Percentiles rank a stretch among this genome's conserved stretches.
Conservation (phyloP, 1,140 invertebrate genomes). For the Chymomyza costata region DNA sequence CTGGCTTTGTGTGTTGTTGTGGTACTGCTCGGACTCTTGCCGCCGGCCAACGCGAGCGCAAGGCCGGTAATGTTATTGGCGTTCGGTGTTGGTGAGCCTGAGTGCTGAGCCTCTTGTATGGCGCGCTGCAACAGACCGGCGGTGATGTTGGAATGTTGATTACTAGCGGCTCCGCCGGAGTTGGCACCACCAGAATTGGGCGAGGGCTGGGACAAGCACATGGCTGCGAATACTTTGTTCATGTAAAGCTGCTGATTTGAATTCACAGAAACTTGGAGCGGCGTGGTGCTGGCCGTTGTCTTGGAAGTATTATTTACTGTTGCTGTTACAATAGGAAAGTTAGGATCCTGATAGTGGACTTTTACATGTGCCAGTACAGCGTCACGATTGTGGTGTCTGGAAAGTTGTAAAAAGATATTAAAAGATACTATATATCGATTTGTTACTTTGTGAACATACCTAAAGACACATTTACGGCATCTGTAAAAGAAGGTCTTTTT, state of each 20-base stretch:
- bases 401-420: conserved; percentile 13
- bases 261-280: conserved; percentile 62
- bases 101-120: conserved; percentile 61
- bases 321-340: conserved; percentile 47
- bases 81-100: conserved; percentile 54
- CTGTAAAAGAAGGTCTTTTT: conserved; percentile 84
- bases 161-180: conserved; percentile 10
- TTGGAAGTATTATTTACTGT: conserved; percentile 12
- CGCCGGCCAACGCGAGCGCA: conserved; percentile 59
- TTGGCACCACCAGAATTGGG: conserved; percentile 30
- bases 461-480: conserved; percentile 90
- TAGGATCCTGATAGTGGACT: conserved; percentile 77
- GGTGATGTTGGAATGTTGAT: conserved; percentile 53
- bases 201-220: conserved; percentile 61
- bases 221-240: conserved; percentile 73
- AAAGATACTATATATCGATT: conserved; percentile 7
- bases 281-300: conserved; percentile 35
- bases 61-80: conserved; percentile 57
- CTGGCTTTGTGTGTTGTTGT: conserved; percentile 47
- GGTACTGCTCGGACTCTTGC: conserved; percentile 39
- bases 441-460: conserved; percentile 76
- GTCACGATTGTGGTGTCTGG: conserved; percentile 80
- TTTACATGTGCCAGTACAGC: conserved; percentile 82
- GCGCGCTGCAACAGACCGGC: conserved; percentile 61
- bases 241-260: conserved; percentile 60